A percentile compares a stretch with the other conserved stretches of the same genome.
Evolutionary conservation across 2,113 vertebrate genomes (phyloP).

Genomic region (Macquaria ambigua): DNA sequence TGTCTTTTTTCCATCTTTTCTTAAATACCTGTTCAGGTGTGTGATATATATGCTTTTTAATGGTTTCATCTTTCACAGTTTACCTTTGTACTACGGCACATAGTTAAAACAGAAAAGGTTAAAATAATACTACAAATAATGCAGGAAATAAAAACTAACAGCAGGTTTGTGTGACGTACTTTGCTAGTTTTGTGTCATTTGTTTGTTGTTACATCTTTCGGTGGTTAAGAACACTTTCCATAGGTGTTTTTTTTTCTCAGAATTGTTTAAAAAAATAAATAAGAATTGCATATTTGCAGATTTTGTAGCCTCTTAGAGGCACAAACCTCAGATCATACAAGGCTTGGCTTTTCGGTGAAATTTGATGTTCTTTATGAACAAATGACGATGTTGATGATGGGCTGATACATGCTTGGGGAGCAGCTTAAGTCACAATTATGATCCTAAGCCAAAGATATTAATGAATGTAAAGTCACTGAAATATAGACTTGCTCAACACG

Average conservation of each 20-base stretch:
- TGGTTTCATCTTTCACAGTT: constrained; percentile 90
- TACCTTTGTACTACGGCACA: constrained; percentile 88
- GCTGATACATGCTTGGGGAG: constrained; percentile 62
- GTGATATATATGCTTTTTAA: constrained; percentile 82
- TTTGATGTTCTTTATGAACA: constrained; percentile 79
- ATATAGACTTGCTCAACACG: constrained; percentile 39
- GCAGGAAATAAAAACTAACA: constrained; percentile 71
- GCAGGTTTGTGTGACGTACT: constrained; percentile 78
- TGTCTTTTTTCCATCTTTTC: constrained; percentile 45
- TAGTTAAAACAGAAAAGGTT: constrained; percentile 79
- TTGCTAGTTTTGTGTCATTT: constrained; percentile 80
- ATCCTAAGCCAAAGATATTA: constrained; percentile 56
- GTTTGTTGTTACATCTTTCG: constrained; percentile 84
- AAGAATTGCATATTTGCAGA: constrained; percentile 96
- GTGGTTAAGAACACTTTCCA: constrained; percentile 94
- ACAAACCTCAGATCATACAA: constrained; percentile 88
- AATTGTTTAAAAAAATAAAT: constrained; percentile 89
- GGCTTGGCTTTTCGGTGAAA: constrained; percentile 89
- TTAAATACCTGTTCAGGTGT: constrained; percentile 84
- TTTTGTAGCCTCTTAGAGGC: constrained; percentile 92
- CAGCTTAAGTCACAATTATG: constrained; percentile 37
- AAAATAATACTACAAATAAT: constrained; percentile 65
- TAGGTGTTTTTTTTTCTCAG: constrained; percentile 79
- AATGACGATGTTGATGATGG: constrained; percentile 68
- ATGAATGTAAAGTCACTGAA: constrained; percentile 60